phyloP scores from a whole-genome alignment of 1,140 invertebrate species.

The Drosophila bocqueti region DNA sequence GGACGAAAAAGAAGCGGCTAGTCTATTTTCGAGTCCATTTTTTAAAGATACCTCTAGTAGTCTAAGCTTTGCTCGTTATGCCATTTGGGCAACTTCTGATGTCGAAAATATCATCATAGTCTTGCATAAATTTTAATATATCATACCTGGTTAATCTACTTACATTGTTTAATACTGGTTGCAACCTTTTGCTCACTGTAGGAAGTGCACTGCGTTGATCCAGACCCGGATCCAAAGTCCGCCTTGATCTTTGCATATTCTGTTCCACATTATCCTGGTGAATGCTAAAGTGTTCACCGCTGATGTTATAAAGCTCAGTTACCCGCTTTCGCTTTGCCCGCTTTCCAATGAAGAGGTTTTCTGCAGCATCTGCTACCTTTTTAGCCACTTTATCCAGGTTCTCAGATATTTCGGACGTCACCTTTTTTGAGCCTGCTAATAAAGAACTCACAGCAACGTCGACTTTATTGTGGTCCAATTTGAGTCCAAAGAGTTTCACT shows the following conservation, averaged over 20 bases:
- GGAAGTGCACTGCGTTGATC: conserved; percentile 88
- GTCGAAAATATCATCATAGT: conserved; percentile 82
- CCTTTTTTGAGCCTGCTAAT: neutral
- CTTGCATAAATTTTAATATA: too few relatives aligned
- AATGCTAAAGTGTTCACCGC: conserved; percentile 77
- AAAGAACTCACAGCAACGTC: conserved; percentile 16
- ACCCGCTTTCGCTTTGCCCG: conserved; percentile 66
- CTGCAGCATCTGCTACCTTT: conserved; percentile 8
- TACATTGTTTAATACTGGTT: conserved; percentile 88
- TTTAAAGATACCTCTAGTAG: conserved; percentile 49
- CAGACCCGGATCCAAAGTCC: conserved; percentile 87
- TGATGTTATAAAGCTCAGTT: conserved; percentile 85
- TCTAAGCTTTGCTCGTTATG: conserved; percentile 17
- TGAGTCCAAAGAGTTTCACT: conserved; percentile 68
- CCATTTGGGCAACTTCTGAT: conserved; percentile 59
- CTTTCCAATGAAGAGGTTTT: neutral
- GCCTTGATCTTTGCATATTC: conserved; percentile 87
- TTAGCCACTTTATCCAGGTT: neutral
- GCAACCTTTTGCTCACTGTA: conserved; percentile 87
- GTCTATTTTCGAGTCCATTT: conserved; percentile 29
- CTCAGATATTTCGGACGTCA: neutral
- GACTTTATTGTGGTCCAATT: conserved; percentile 45
- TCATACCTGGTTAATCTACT: conserved; percentile 17
- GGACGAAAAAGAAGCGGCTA: conserved; percentile 57
- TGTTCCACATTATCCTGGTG: conserved; percentile 86